Evolutionary conservation across 1,140 invertebrate genomes (phyloP).

Genomic region (Drosophila pallidifrons): DNA sequence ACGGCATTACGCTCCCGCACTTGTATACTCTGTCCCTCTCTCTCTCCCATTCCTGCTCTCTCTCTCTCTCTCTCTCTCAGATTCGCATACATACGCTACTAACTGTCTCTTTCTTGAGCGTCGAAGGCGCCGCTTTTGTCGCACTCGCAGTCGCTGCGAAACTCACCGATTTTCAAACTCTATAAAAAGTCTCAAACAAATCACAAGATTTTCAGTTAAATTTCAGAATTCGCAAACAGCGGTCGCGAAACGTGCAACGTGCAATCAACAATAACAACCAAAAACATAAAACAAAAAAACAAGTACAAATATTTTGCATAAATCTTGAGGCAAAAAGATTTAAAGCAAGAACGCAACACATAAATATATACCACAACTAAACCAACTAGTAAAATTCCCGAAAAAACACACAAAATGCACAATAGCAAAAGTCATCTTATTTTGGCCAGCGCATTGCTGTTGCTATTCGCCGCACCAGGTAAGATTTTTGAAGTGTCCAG

Average conservation of each 20-base stretch:
- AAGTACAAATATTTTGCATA: conserved; percentile 27
- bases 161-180: conserved; percentile 53
- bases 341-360: conserved; percentile 20
- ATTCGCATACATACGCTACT: conserved; percentile 14
- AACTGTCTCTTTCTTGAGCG: conserved; percentile 47
- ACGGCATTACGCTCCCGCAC: conserved; percentile 23
- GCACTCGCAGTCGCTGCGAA: conserved; percentile 54
- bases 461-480: conserved; percentile 68
- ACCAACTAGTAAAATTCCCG: neutral
- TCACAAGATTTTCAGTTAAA: conserved; percentile 84
- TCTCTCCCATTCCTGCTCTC: conserved; percentile 19
- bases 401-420: conserved; percentile 43
- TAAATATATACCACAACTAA: conserved; percentile 29
- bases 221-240: conserved; percentile 76
- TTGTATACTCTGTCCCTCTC: conserved; percentile 4
- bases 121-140: conserved; percentile 36
- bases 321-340: conserved; percentile 15
- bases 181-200: conserved; percentile 84
- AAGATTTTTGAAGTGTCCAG: conserved; percentile 37
- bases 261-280: neutral
- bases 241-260: conserved; percentile 47
- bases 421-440: conserved; percentile 32
- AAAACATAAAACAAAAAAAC: neutral
- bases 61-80: conserved; percentile 9
- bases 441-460: conserved; percentile 56